phyloP scores from a whole-genome alignment of 2,113 vertebrate species.

The mouse (Mus musculus) region DNA sequence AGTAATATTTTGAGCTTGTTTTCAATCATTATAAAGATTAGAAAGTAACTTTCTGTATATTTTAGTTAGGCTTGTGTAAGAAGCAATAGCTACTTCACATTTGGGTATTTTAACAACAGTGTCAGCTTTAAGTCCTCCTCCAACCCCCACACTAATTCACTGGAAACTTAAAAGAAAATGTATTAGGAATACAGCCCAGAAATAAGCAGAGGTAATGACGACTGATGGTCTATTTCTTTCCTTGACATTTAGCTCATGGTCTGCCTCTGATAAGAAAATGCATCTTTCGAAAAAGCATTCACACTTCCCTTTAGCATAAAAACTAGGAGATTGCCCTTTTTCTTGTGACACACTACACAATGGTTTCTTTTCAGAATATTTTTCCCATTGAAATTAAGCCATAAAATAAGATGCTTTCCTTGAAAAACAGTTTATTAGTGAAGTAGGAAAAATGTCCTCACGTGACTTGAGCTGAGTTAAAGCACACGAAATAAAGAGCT shows the following conservation, averaged over 20 bases:
- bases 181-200: constrained; percentile 50
- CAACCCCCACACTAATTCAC: background rate
- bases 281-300: constrained; percentile 48
- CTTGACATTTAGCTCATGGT: constrained; percentile 53
- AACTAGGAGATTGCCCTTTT: constrained; percentile 39
- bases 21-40: constrained; percentile 54
- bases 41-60: background rate
- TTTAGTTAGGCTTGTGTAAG: constrained; percentile 35
- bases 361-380: constrained; percentile 41
- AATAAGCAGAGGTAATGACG: constrained; percentile 32
- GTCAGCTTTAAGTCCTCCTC: background rate
- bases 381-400: constrained; percentile 65
- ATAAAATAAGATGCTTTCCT: constrained; percentile 64
- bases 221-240: constrained; percentile 48
- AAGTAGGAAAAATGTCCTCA: constrained; percentile 11
- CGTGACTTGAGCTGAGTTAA: background rate
- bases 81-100: constrained; percentile 39
- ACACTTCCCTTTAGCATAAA: constrained; percentile 48
- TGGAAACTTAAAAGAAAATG: constrained; percentile 44
- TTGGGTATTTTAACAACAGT: constrained; percentile 10
- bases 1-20: constrained; percentile 36
- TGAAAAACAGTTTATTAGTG: constrained; percentile 55
- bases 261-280: constrained; percentile 59
- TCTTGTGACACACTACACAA: constrained; percentile 37
- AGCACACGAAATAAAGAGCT: constrained; percentile 1